These are phyloP conservation scores for Mormyrops attenuatus DNA, from an alignment of 2,797 vertebrate genomes.

Conservation along the genomic window DNA sequence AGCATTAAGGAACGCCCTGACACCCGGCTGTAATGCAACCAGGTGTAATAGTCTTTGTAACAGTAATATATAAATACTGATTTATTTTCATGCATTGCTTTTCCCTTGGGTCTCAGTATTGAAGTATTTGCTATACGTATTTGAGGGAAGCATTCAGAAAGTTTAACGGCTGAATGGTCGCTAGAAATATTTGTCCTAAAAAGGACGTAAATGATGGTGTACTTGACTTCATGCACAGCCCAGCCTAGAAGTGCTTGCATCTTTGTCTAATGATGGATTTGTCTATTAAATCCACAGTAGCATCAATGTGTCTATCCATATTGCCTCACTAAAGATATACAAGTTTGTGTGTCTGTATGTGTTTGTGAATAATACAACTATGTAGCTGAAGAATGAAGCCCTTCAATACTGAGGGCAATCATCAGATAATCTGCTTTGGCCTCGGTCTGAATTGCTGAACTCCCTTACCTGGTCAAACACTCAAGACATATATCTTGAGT, in stretches of 20 bases:
- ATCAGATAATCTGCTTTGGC: neutral
- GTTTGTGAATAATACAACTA: neutral
- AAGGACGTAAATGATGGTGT: neutral
- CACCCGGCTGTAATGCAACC: neutral
- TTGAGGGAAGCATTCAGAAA: neutral
- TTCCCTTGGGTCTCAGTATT: neutral
- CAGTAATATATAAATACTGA: neutral
- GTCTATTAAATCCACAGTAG: constrained; percentile 1
- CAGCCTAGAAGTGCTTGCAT: neutral
- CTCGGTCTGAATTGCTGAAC: neutral
- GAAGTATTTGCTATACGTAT: neutral
- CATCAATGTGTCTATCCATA: neutral
- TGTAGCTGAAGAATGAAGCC: neutral
- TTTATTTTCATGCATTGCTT: constrained; percentile 7
- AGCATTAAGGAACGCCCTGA: neutral
- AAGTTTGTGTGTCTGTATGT: neutral
- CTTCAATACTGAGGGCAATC: neutral
- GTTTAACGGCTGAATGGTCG: neutral
- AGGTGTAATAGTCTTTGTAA: neutral
- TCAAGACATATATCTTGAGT: neutral
- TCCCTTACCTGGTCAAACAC: neutral
- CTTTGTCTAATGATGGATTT: neutral
- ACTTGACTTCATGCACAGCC: neutral
- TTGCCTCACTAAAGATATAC: neutral
- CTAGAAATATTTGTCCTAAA: neutral